These are phyloP conservation scores for Micronisus gabar DNA, from an alignment of 2,113 vertebrate genomes.

Conservation along the genomic window DNA sequence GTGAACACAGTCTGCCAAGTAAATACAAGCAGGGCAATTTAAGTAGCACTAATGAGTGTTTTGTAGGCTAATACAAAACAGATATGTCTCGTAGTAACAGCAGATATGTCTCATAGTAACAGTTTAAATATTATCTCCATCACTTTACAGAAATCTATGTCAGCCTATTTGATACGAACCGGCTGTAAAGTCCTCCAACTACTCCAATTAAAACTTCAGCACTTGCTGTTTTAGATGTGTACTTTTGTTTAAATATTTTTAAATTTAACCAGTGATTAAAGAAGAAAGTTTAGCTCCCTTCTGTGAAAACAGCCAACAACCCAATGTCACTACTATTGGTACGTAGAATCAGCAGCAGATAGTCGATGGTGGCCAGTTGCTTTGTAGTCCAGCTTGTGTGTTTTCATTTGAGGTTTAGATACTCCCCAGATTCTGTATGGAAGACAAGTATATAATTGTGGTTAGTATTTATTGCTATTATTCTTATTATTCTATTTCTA, in stretches of 20 bases:
- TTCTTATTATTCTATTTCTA: not conserved
- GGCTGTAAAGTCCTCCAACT: not conserved
- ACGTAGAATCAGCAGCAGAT: rapidly evolving
- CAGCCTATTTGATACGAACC: not conserved
- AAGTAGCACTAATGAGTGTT: not conserved
- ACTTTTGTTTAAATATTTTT: not conserved
- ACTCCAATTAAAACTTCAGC: not conserved
- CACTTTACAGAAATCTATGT: not conserved
- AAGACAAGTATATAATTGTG: not conserved
- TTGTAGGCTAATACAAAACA: not conserved
- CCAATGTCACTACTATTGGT: rapidly evolving
- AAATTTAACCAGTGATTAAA: not conserved
- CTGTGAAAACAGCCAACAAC: not conserved
- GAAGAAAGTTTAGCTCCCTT: not conserved
- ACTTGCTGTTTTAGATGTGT: rapidly evolving
- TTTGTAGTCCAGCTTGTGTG: not conserved
- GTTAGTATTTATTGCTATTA: not conserved
- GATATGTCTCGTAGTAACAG: not conserved
- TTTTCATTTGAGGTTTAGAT: not conserved
- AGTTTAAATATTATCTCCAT: not conserved
- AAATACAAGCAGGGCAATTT: not conserved
- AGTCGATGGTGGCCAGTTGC: not conserved
- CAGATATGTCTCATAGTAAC: not conserved
- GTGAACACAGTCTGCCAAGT: not conserved
- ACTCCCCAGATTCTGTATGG: not conserved